phyloP scores from a whole-genome alignment of 2,888 invertebrate genomes.

The Trachelus tabidus region DNA sequence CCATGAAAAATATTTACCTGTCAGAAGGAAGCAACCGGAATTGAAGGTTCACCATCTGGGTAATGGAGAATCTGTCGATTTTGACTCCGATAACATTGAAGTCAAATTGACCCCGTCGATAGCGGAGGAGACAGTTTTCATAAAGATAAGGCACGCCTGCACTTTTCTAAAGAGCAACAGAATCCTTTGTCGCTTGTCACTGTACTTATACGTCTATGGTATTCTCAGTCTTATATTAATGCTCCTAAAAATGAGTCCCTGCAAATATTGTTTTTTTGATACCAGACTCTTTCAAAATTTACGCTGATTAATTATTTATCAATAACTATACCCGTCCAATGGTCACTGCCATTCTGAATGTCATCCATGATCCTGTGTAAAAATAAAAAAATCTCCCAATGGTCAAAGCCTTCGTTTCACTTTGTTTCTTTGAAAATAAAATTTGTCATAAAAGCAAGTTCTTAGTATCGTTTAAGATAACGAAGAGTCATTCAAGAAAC shows the following conservation, averaged over 20 bases:
- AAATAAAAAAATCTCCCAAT: not conserved
- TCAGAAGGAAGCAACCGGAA: not conserved
- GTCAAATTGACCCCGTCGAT: not conserved
- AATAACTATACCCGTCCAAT: not conserved
- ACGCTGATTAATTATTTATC: not conserved
- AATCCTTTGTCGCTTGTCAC: constrained; percentile 43
- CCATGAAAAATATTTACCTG: not conserved
- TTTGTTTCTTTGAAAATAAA: not conserved
- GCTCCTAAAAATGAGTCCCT: constrained; percentile 36
- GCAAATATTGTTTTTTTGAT: constrained; percentile 8
- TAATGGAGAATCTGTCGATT: not conserved
- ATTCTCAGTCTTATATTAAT: constrained; percentile 45
- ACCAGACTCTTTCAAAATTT: not conserved
- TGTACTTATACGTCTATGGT: constrained; percentile 51
- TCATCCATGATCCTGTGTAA: not conserved
- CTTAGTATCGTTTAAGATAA: not conserved
- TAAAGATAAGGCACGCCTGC: constrained; percentile 22
- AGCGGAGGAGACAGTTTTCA: not conserved
- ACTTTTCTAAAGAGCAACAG: constrained; percentile 42
- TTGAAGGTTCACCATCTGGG: not conserved
- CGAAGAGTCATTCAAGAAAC: not conserved
- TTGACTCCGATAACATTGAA: not conserved
- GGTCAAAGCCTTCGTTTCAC: not conserved
- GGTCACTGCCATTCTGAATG: not conserved
- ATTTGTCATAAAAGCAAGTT: not conserved